Percentiles rank a stretch among this genome's conserved stretches.
Conservation (phyloP, 2,797 vertebrate genomes). For the Otus scops region DNA sequence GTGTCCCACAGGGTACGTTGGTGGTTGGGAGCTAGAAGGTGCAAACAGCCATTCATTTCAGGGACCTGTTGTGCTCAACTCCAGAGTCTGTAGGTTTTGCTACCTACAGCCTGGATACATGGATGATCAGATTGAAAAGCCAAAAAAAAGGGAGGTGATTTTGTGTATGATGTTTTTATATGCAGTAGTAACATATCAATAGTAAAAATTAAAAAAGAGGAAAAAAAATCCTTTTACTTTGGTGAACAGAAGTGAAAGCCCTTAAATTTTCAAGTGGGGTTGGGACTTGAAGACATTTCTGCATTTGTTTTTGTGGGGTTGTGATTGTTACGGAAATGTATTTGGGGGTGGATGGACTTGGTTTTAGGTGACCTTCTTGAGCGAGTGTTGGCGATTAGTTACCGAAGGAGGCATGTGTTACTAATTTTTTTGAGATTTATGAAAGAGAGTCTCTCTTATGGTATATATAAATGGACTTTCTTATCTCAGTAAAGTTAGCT, state of each 20-base stretch:
- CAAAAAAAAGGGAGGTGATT: not conserved
- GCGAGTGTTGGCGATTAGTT: not conserved
- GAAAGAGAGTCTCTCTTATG: not conserved
- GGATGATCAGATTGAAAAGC: not conserved
- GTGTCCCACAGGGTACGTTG: not conserved
- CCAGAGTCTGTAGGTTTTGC: not conserved
- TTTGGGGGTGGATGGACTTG: not conserved
- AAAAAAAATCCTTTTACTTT: not conserved
- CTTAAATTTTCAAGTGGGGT: not conserved
- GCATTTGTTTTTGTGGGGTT: not conserved
- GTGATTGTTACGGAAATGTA: not conserved
- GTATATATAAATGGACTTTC: not conserved
- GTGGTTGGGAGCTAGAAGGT: not conserved
- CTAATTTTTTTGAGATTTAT: conserved; percentile 23
- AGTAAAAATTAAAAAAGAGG: not conserved
- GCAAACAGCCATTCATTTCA: not conserved
- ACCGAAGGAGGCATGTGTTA: not conserved
- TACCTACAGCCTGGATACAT: rapidly evolving
- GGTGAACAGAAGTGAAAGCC: not conserved
- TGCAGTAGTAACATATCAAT: not conserved
- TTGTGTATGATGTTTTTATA: not conserved
- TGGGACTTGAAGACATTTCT: not conserved
- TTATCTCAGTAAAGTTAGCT: conserved; percentile 28
- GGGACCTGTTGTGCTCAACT: not conserved
- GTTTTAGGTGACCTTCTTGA: conserved; percentile 10